Percentiles rank a stretch among this genome's conserved stretches.
Conservation (phyloP, 2,113 vertebrate species). For the Bungarus multicinctus region DNA sequence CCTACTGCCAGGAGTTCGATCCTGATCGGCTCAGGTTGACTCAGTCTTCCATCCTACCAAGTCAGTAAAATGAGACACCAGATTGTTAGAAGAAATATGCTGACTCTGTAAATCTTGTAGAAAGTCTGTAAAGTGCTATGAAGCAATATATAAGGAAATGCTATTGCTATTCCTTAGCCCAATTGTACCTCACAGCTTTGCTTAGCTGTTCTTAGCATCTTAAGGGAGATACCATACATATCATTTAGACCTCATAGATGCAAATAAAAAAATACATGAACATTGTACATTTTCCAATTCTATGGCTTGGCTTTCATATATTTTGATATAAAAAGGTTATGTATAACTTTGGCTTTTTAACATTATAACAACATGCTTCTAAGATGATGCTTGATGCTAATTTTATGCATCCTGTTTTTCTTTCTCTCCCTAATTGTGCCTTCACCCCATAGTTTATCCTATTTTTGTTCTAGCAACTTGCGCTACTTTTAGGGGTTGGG, state of each 20-base stretch:
- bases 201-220: background rate
- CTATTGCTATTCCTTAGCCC: background rate
- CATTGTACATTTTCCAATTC: background rate
- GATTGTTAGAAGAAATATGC: background rate
- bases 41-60: background rate
- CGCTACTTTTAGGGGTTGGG: background rate
- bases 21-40: background rate
- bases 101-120: background rate
- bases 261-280: background rate
- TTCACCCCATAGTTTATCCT: background rate
- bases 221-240: background rate
- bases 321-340: background rate
- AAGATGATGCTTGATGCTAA: background rate
- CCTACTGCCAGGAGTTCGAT: background rate
- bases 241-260: background rate
- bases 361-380: background rate
- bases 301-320: background rate
- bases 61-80: background rate
- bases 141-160: background rate
- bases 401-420: no score
- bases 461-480: fast-evolving
- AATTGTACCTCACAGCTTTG: background rate
- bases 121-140: background rate
- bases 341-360: background rate
- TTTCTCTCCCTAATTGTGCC: background rate